These are phyloP conservation scores for Atherinomorus stipes DNA, from an alignment of 2,113 vertebrate genomes.

Conservation along the genomic window DNA sequence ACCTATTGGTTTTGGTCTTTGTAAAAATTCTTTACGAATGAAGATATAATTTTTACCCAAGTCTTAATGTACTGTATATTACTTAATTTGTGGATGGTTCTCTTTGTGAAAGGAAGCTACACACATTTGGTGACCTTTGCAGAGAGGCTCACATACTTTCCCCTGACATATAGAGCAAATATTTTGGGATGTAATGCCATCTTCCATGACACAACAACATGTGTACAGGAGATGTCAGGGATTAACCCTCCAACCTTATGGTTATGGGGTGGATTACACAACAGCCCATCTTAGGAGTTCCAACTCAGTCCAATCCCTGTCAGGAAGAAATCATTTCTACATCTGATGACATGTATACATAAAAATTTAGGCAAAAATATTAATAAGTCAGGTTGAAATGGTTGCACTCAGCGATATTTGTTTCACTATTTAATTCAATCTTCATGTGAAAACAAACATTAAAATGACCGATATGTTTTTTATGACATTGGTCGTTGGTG, in stretches of 20 bases:
- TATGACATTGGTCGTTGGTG: background rate
- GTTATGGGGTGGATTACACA: background rate
- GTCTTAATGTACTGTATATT: too few species aligned
- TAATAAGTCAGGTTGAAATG: background rate
- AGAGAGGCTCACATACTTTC: background rate
- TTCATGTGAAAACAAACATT: too few species aligned
- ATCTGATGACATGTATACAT: background rate
- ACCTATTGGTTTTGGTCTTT: too few species aligned
- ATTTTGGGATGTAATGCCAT: background rate
- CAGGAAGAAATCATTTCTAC: background rate
- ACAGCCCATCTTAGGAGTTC: background rate
- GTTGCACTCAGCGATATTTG: background rate
- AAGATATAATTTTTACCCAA: too few species aligned
- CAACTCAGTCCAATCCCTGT: background rate
- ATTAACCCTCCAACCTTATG: background rate
- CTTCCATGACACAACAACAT: background rate
- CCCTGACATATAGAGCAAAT: slow-evolving; percentile 1
- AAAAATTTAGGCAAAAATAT: background rate
- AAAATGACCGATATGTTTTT: too few species aligned
- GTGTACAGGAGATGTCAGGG: background rate
- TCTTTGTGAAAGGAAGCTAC: background rate
- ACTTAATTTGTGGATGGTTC: too few species aligned
- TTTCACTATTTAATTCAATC: too few species aligned
- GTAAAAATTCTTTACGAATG: too few species aligned
- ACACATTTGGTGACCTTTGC: background rate